A percentile compares a stretch with the other conserved stretches of the same genome.
These are phyloP conservation scores for Psittacula echo DNA, from an alignment of 2,797 vertebrate species.

Conservation along the genomic window DNA sequence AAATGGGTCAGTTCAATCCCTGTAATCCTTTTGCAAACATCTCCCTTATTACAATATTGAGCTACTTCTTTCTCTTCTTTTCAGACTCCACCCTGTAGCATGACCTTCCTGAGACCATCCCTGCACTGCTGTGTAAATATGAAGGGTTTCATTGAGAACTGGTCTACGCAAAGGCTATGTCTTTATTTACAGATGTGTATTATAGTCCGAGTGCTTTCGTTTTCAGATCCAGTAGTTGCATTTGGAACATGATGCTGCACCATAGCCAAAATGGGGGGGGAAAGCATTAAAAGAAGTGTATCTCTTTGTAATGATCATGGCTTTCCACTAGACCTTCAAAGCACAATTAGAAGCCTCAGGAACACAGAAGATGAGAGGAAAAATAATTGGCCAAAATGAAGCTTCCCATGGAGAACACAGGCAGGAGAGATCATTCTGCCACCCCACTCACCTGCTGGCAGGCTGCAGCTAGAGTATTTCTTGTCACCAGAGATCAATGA, in stretches of 20 bases:
- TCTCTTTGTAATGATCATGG: neutral
- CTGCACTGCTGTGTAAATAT: neutral
- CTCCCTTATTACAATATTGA: neutral
- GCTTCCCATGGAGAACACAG: neutral
- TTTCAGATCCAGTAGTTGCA: neutral
- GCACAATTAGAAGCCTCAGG: neutral
- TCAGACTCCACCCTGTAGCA: conserved; percentile 64
- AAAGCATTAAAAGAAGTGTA: neutral
- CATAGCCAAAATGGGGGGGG: neutral
- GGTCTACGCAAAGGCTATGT: neutral
- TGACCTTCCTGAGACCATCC: neutral
- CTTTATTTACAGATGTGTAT: neutral
- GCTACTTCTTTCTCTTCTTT: conserved; percentile 22
- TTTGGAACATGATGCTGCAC: neutral
- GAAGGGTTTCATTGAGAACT: neutral
- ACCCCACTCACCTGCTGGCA: neutral
- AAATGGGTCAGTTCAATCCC: neutral
- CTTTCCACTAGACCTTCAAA: neutral
- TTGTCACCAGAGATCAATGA: neutral
- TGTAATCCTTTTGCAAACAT: neutral
- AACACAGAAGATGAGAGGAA: neutral
- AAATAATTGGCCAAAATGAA: neutral
- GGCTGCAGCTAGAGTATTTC: neutral
- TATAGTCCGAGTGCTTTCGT: neutral
- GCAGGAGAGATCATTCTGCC: neutral